These are phyloP conservation scores for Papilio xuthus DNA, from an alignment of 1,140 invertebrate genomes.

Conservation along the genomic window DNA sequence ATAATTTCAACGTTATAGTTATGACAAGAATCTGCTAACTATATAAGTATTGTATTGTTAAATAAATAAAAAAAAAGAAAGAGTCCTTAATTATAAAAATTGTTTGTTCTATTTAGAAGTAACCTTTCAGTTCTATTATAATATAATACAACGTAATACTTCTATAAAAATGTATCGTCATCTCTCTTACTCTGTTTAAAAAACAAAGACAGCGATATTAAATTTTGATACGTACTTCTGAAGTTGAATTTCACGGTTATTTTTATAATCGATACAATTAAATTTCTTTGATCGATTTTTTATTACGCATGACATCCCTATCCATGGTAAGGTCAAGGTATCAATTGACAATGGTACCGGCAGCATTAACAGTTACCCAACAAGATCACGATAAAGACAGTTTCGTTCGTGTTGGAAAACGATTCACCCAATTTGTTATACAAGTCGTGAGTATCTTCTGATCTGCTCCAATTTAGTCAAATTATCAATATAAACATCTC, in stretches of 20 bases:
- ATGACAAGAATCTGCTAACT: too few species aligned
- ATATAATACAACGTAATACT: too few species aligned
- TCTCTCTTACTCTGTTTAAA: too few species aligned
- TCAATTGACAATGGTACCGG: constrained; percentile 27
- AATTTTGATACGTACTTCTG: neutral
- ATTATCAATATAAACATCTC: neutral
- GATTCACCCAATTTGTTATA: neutral
- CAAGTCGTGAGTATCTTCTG: constrained; percentile 21
- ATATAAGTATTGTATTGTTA: too few species aligned
- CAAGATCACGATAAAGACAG: constrained; percentile 9
- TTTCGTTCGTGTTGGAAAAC: constrained; percentile 20
- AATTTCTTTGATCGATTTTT: neutral
- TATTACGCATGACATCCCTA: neutral
- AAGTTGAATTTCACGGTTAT: neutral
- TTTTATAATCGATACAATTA: neutral
- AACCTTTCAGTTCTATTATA: too few species aligned
- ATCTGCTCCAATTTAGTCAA: constrained; percentile 12
- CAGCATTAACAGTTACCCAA: constrained; percentile 9
- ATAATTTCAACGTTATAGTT: neutral
- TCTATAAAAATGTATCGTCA: too few species aligned
- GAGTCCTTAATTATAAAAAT: too few species aligned
- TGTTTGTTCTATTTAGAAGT: too few species aligned
- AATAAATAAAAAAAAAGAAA: too few species aligned
- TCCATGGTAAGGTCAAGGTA: constrained; percentile 5
- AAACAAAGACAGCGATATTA: too few species aligned